Evolutionary conservation across 2,797 vertebrate species (phyloP), one percentile per base, ranked within the genome.

Genomic region (Galaxias olidus): DNA sequence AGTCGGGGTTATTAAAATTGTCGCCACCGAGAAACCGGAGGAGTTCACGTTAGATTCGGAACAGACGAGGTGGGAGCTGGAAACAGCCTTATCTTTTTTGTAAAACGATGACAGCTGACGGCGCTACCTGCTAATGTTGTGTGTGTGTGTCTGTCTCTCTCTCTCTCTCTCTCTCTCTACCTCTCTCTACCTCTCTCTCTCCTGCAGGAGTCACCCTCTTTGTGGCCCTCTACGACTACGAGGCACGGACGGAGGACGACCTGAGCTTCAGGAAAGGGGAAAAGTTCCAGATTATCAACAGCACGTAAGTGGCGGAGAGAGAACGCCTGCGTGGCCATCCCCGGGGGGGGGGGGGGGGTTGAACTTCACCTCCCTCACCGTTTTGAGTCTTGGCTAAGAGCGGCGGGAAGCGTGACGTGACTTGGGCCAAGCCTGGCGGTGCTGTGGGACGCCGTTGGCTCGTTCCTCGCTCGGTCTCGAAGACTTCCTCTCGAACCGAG

Each of bases 211-310:
- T 99, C 84, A 99, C 96, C 65, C 93, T 97, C 66, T 99, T 99
- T 82, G 94, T 99, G 90, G 96, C 97, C 11, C 94, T 99, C 83
- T 99, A 98, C 65, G 96, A 99, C 90, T 99, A 98, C 18, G 96
- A 98, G 84, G 96, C 96, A 10, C 90, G 97, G 76, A 96, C 96
- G 4, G 96, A 98, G 90, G 96, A 99, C 78, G 97, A 99, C 87
- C 92, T 99, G 75, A 98, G 91, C 91, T 99, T 99, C 91, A 93
- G 92, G 81, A 99, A 98, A 93, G 97, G 96, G 90, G 97, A 99
- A 79, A 91, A 94, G 79, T 98, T 99, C 86, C 97, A 99, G 83
- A 98, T 99, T 80, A 88, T 98, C 79, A 99, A 98, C 88, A 98
- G 94, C 94, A 96, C 95, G 97, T 99, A 91, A 96, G 96, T 96